Conservation (phyloP, 2,888 invertebrate genomes). For the Hyposoter dolosus region DNA sequence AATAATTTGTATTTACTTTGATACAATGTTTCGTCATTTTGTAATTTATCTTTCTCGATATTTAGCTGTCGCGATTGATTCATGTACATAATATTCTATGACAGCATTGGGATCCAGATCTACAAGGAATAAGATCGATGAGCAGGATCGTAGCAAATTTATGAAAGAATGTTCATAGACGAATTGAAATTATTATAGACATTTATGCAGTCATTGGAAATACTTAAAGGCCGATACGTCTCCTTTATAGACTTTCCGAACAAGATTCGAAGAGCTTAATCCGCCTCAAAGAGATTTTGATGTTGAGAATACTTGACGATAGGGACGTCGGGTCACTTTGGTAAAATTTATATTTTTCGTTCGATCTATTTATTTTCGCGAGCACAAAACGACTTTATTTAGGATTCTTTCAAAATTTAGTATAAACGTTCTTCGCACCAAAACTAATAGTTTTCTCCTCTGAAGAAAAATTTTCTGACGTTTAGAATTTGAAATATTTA, state of each 20-base stretch:
- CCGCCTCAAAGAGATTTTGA: slow-evolving; percentile 27
- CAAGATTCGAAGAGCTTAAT: slow-evolving; percentile 8
- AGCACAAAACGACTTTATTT: too few relatives aligned
- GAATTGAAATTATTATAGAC: slow-evolving; percentile 3
- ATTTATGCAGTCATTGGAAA: slow-evolving; percentile 14
- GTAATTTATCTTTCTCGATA: not conserved
- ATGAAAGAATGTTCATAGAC: not conserved
- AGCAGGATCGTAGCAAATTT: not conserved
- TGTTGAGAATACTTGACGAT: slow-evolving; percentile 2
- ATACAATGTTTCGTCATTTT: not conserved
- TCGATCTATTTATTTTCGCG: slow-evolving; percentile 43
- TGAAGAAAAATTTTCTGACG: too few relatives aligned
- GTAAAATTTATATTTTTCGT: slow-evolving; percentile 57
- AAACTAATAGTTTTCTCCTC: too few relatives aligned
- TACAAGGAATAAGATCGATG: not conserved
- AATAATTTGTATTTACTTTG: not conserved
- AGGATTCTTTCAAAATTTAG: too few relatives aligned
- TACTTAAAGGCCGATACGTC: slow-evolving; percentile 21
- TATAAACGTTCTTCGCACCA: too few relatives aligned
- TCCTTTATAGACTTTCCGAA: slow-evolving; percentile 1
- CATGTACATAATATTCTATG: not conserved
- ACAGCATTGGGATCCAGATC: not conserved
- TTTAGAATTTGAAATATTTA: too few relatives aligned
- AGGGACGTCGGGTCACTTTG: slow-evolving; percentile 11
- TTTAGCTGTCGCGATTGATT: not conserved